Percentiles rank a stretch among this genome's conserved stretches.
Evolutionary conservation across 2,888 invertebrate species (phyloP).

Genomic region (Sialis fuliginosa): DNA sequence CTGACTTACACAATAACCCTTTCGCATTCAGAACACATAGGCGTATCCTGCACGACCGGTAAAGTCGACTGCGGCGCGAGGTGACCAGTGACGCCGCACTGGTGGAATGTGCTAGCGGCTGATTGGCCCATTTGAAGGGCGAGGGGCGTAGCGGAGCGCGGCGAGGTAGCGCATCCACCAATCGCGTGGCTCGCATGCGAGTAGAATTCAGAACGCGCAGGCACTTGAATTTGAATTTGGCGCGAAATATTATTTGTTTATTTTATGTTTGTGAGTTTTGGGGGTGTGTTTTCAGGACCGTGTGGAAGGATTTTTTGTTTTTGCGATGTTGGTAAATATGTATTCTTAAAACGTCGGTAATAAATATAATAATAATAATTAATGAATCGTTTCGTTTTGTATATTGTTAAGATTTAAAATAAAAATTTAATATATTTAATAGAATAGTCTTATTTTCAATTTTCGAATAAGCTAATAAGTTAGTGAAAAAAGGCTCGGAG

Average conservation of each 20-base stretch:
- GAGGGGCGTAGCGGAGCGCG: constrained; percentile 35
- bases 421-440: no score
- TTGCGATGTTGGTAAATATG: no score
- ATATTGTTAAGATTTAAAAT: no score
- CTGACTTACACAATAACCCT: constrained; percentile 72
- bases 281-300: no score
- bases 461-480: no score
- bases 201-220: constrained; percentile 38
- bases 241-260: neutral
- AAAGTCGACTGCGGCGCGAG: constrained; percentile 16
- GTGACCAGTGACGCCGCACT: constrained; percentile 16
- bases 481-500: no score
- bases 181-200: constrained; percentile 63
- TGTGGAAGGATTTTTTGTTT: no score
- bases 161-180: constrained; percentile 41
- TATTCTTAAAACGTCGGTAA: no score
- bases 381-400: no score
- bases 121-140: constrained; percentile 22
- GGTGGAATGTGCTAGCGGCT: constrained; percentile 15
- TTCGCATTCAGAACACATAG: constrained; percentile 70
- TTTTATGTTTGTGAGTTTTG: no score
- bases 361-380: no score
- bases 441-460: no score
- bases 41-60: constrained; percentile 35
- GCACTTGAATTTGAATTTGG: neutral